These are phyloP conservation scores for Mactromeris polynyma DNA, from an alignment of 2,888 invertebrate genomes.

Conservation along the genomic window DNA sequence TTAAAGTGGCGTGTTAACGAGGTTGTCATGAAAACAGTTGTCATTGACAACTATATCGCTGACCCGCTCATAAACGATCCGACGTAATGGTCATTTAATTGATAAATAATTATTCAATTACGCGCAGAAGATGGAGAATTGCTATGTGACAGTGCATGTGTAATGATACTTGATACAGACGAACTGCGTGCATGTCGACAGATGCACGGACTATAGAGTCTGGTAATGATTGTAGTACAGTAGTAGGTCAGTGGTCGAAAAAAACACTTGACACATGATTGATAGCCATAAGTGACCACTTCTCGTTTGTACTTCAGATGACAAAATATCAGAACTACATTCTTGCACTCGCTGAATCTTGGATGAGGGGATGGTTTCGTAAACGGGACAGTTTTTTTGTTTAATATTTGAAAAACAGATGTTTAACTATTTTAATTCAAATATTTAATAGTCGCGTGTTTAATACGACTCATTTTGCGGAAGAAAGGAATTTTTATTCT, in stretches of 20 bases:
- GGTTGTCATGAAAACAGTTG: conserved; percentile 25
- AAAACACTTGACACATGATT: background rate
- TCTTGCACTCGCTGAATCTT: background rate
- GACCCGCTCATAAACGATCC: conserved; percentile 19
- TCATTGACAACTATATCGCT: conserved; percentile 18
- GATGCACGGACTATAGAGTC: background rate
- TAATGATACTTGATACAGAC: background rate
- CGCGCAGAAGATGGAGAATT: background rate
- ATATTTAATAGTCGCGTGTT: background rate
- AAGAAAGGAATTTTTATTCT: background rate
- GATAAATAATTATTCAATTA: conserved; percentile 30
- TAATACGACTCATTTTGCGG: background rate
- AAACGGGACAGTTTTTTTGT: background rate
- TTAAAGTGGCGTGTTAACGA: conserved; percentile 14
- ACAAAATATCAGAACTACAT: background rate
- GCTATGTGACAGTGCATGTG: background rate
- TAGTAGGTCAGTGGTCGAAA: background rate
- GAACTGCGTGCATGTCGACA: background rate
- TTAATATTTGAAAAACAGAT: background rate
- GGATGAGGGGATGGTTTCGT: background rate
- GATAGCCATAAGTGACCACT: background rate
- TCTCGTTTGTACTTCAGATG: background rate
- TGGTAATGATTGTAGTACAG: background rate
- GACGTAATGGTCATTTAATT: conserved; percentile 34
- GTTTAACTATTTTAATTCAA: no score